phyloP scores from a whole-genome alignment of 1,140 invertebrate genomes.

The Bombus confusus region DNA sequence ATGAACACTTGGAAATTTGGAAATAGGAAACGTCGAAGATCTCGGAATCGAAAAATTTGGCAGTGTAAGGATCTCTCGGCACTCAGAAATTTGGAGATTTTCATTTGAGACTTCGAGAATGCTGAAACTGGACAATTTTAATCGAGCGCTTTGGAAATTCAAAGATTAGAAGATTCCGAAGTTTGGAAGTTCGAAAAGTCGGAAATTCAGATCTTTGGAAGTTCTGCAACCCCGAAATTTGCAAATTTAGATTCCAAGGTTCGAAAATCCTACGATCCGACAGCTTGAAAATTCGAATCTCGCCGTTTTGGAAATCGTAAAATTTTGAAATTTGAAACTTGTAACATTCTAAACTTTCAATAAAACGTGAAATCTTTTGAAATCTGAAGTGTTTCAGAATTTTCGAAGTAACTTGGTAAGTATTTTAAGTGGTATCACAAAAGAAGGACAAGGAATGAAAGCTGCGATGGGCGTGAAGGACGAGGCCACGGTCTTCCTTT shows the following conservation, averaged over 20 bases:
- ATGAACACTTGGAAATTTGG: neutral
- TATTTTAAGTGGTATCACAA: no score
- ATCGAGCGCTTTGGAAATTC: no score
- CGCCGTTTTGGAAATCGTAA: no score
- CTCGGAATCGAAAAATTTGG: neutral
- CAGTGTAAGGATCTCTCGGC: neutral
- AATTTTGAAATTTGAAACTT: neutral
- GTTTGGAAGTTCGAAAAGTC: neutral
- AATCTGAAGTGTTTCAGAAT: neutral
- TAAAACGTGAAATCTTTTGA: neutral
- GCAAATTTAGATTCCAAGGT: neutral
- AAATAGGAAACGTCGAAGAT: neutral
- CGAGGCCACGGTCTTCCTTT: neutral
- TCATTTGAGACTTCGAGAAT: neutral
- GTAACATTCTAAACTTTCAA: neutral
- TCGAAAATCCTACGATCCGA: neutral
- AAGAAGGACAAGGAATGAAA: neutral
- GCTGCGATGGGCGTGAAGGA: conserved; percentile 8
- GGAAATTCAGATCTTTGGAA: neutral
- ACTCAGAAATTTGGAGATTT: neutral
- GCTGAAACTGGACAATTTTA: neutral
- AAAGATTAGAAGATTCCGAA: neutral
- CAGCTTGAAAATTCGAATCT: no score
- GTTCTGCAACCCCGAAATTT: neutral
- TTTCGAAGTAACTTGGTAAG: no score